These are phyloP conservation scores for Benthosema pterotum DNA, from an alignment of 2,797 vertebrate genomes.

Conservation along the genomic window DNA sequence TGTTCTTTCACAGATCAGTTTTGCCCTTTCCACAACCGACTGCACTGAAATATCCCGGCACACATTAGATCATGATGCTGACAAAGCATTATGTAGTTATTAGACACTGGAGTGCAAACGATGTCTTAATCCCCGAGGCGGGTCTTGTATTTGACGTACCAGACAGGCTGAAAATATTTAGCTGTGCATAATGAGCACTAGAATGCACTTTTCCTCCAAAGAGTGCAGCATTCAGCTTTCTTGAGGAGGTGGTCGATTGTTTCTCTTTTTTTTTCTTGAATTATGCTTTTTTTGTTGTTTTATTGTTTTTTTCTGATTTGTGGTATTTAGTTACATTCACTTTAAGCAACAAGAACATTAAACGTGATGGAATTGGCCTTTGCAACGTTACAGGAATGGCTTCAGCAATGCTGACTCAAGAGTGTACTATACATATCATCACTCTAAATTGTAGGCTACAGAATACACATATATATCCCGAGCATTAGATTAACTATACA, in stretches of 20 bases:
- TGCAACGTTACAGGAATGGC: neutral
- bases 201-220: constrained; percentile 10
- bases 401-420: too few species aligned
- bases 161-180: constrained; percentile 41
- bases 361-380: neutral
- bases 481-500: too few species aligned
- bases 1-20: constrained; percentile 3
- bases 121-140: constrained; percentile 29
- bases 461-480: too few species aligned
- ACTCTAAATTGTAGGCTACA: too few species aligned
- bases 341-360: too few species aligned
- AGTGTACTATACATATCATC: too few species aligned
- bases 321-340: neutral
- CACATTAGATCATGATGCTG: constrained; percentile 26
- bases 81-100: constrained; percentile 31
- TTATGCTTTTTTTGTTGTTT: neutral
- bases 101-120: constrained; percentile 28
- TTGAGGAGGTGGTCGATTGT: neutral
- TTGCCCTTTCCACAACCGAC: neutral
- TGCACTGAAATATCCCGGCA: constrained; percentile 8
- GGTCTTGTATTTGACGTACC: constrained; percentile 19
- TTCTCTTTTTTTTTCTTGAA: neutral
- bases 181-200: constrained; percentile 26
- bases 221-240: constrained; percentile 4
- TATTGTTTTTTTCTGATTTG: neutral